Conservation (phyloP, 2,113 vertebrate species). For the Nothocercus nigrocapillus region DNA sequence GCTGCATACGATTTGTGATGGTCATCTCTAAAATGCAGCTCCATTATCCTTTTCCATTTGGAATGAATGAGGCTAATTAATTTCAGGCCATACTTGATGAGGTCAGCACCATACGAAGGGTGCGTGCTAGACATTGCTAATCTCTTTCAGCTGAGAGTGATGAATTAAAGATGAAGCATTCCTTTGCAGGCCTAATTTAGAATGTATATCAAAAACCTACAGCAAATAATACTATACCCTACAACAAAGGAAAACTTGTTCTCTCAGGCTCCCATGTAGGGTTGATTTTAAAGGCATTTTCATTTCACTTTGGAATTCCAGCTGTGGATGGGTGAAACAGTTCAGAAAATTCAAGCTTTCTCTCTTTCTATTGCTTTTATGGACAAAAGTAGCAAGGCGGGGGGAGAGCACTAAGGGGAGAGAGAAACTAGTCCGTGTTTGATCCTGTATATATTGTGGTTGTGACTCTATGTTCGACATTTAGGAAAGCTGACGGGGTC, state of each 20-base stretch:
- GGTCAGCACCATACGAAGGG: constrained; percentile 84
- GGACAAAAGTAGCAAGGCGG: constrained; percentile 68
- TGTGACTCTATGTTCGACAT: neutral
- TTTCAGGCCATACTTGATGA: constrained; percentile 88
- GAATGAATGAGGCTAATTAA: constrained; percentile 88
- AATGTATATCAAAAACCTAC: constrained; percentile 86
- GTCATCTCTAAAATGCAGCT: constrained; percentile 83
- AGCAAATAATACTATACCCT: constrained; percentile 83
- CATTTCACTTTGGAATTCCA: constrained; percentile 74
- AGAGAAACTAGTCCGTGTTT: constrained; percentile 64
- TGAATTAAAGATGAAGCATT: constrained; percentile 88
- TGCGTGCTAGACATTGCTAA: constrained; percentile 86
- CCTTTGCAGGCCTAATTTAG: constrained; percentile 86
- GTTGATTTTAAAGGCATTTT: constrained; percentile 81
- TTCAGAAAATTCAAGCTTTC: constrained; percentile 77
- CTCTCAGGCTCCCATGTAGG: constrained; percentile 77
- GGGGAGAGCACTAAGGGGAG: constrained; percentile 4
- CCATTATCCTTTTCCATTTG: constrained; percentile 84
- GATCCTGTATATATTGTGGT: constrained; percentile 68
- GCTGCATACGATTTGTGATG: constrained; percentile 81
- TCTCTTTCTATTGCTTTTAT: constrained; percentile 67
- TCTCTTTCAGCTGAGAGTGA: constrained; percentile 88
- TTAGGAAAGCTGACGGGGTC: constrained; percentile 15
- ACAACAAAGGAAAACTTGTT: constrained; percentile 85
- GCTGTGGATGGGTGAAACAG: constrained; percentile 76